Conservation (phyloP, 2,113 vertebrate species). For the Onychorhynchus coronatus region DNA sequence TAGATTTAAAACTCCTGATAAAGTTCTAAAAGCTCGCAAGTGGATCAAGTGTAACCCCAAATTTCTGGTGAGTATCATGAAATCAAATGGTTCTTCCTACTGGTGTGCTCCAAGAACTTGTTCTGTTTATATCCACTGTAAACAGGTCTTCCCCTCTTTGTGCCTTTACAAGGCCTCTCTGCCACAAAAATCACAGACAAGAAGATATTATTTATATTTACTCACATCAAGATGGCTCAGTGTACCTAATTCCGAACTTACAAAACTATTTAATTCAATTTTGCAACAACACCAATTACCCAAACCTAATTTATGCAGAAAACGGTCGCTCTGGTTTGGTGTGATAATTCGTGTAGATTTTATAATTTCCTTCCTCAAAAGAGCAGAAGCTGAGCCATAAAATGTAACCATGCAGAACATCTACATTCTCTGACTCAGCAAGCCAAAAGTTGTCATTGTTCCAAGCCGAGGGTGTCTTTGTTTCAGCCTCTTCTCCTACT, state of each 20-base stretch:
- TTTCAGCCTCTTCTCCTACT: not conserved
- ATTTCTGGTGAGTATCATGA: not conserved
- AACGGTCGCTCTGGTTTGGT: not conserved
- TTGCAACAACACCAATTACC: not conserved
- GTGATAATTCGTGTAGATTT: not conserved
- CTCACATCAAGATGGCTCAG: not conserved
- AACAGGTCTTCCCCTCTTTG: not conserved
- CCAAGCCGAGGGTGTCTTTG: not conserved
- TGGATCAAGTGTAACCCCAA: not conserved
- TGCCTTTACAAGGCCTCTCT: too few relatives aligned
- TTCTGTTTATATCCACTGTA: not conserved
- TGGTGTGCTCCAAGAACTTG: not conserved
- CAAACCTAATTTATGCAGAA: not conserved
- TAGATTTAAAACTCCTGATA: not conserved
- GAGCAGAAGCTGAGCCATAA: not conserved
- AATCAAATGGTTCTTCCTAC: not conserved
- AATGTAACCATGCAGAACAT: not conserved
- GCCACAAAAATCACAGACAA: not conserved
- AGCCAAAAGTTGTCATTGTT: not conserved
- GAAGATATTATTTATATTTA: not conserved
- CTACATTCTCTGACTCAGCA: not conserved
- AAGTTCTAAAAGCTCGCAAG: not conserved
- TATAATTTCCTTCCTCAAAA: not conserved
- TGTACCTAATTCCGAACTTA: not conserved
- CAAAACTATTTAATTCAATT: not conserved